A percentile compares a stretch with the other conserved stretches of the same genome.
These are phyloP conservation scores for Vulpes lagopus DNA, from an alignment of 2,113 vertebrate species.

Conservation along the genomic window DNA sequence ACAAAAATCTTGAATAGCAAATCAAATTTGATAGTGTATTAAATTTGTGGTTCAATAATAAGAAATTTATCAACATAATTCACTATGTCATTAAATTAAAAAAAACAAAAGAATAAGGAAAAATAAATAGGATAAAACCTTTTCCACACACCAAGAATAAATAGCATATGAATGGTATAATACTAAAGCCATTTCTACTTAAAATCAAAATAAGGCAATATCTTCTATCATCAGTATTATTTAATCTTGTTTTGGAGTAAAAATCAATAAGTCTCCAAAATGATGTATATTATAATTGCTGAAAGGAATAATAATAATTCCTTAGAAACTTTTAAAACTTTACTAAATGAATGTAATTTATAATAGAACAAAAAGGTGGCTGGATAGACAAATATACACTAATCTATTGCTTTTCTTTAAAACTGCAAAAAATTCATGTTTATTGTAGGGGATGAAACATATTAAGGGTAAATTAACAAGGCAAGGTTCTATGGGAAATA, in stretches of 20 bases:
- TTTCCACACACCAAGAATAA: neutral
- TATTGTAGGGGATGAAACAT: neutral
- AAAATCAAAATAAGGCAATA: neutral
- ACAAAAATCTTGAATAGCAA: neutral
- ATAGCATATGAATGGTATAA: neutral
- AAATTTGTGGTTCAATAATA: neutral
- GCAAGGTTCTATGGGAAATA: neutral
- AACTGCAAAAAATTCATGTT: neutral
- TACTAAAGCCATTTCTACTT: neutral
- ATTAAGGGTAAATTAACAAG: neutral
- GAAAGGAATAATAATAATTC: neutral
- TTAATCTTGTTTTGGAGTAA: neutral
- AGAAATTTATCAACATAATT: neutral
- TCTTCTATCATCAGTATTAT: neutral
- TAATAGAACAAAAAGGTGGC: neutral
- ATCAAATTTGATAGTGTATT: neutral
- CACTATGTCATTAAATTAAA: neutral
- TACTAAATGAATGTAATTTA: neutral
- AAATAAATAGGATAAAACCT: neutral
- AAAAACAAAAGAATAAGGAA: neutral
- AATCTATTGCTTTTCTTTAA: neutral
- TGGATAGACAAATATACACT: neutral
- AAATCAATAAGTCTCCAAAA: neutral
- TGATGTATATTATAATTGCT: neutral
- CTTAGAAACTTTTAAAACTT: neutral